Percentiles rank a stretch among this genome's conserved stretches.
phyloP scores from a whole-genome alignment of 2,888 invertebrate species.

The Lycia hirtaria region DNA sequence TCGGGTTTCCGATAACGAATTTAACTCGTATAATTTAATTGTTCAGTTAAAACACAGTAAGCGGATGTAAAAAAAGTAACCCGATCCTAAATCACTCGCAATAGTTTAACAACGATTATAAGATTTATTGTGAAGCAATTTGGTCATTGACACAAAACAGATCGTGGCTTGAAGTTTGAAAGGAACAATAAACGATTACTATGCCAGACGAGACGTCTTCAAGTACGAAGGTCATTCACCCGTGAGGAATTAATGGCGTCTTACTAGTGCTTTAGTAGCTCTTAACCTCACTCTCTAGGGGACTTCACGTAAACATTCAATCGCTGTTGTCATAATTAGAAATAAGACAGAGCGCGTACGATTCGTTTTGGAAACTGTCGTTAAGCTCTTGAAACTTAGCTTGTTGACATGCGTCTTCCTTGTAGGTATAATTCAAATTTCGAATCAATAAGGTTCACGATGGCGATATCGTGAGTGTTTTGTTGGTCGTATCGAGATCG shows the following conservation, averaged over 20 bases:
- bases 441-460: background rate
- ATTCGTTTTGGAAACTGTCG: background rate
- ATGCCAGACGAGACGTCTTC: slow-evolving; percentile 74
- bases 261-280: slow-evolving; percentile 65
- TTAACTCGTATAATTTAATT: background rate
- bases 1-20: too few species aligned
- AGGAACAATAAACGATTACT: slow-evolving; percentile 73
- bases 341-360: slow-evolving; percentile 4
- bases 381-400: background rate
- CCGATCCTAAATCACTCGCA: background rate
- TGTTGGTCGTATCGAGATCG: too few species aligned
- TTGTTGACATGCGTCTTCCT: background rate
- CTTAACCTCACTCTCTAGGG: slow-evolving; percentile 65
- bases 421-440: background rate
- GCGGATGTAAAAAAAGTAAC: background rate
- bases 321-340: slow-evolving; percentile 39
- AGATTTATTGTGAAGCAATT: slow-evolving; percentile 28
- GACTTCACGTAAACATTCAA: slow-evolving; percentile 57
- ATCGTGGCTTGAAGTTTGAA: slow-evolving; percentile 56
- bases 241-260: slow-evolving; percentile 73
- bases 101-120: background rate
- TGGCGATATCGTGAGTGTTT: too few species aligned
- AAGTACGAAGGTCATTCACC: slow-evolving; percentile 74
- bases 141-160: slow-evolving; percentile 53
- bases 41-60: background rate